These are phyloP conservation scores for Drosophila mimica DNA, from an alignment of 2,888 invertebrate species.

Conservation along the genomic window DNA sequence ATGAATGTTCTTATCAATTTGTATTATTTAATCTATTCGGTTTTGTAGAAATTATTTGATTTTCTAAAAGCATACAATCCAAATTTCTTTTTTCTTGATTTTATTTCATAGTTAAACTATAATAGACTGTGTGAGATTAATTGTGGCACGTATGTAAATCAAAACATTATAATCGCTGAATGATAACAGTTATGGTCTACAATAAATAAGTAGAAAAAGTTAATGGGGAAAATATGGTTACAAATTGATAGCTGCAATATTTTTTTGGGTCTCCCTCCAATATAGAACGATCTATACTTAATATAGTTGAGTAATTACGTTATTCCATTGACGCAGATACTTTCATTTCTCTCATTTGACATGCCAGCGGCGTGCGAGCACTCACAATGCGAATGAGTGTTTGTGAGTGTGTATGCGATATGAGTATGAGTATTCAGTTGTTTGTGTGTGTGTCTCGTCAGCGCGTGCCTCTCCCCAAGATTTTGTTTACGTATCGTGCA, in stretches of 20 bases:
- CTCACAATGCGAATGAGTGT: not conserved
- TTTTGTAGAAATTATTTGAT: not conserved
- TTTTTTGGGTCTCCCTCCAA: not conserved
- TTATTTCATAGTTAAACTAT: not conserved
- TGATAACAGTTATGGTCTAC: constrained; percentile 19
- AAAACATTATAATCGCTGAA: constrained; percentile 18
- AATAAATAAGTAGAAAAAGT: not conserved
- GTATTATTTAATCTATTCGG: not conserved
- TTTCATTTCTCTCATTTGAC: constrained; percentile 15
- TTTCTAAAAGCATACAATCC: not conserved
- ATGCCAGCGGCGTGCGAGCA: constrained; percentile 37
- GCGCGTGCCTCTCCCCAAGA: constrained; percentile 41
- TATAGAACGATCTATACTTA: not conserved
- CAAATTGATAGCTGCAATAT: not conserved
- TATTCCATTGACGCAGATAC: constrained; percentile 42
- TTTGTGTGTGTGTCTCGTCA: constrained; percentile 12
- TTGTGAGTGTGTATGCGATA: not conserved
- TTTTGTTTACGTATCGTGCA: constrained; percentile 44
- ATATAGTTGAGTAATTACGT: not conserved
- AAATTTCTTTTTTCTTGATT: not conserved
- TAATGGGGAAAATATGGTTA: not conserved
- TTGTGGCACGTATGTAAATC: constrained; percentile 14
- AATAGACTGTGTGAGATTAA: not conserved
- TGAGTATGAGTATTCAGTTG: not conserved
- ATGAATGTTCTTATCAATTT: constrained; percentile 6